phyloP scores from a whole-genome alignment of 2,888 invertebrate genomes.

The Thelaira solivaga region DNA sequence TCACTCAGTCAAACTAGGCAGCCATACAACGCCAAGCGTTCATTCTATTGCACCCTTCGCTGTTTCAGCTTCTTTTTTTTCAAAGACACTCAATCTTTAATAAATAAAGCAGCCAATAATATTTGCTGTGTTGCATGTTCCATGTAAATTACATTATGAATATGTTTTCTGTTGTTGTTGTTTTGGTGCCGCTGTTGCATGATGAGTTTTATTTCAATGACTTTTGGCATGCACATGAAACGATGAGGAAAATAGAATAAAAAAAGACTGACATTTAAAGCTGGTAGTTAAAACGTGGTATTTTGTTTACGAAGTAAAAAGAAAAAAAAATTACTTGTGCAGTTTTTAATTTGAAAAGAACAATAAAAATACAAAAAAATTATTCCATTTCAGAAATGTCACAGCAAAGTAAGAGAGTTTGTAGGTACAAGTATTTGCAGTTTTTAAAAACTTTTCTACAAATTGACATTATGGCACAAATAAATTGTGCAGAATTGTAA shows the following conservation, averaged over 20 bases:
- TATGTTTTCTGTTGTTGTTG: constrained; percentile 9
- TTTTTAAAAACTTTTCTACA: not conserved
- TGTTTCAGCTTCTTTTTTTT: not conserved
- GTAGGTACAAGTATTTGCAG: not conserved
- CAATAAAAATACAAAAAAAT: not conserved
- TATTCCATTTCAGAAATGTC: constrained; percentile 13
- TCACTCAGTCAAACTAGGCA: constrained; percentile 7
- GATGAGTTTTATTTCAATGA: constrained; percentile 17
- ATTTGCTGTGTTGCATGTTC: constrained; percentile 46
- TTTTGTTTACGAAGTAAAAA: not conserved
- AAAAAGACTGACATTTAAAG: constrained; percentile 7
- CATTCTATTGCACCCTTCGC: not conserved
- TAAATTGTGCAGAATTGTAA: too few species aligned
- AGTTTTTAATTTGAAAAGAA: constrained; percentile 25
- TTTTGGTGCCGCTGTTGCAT: constrained; percentile 6
- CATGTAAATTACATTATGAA: constrained; percentile 55
- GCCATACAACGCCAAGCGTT: too few species aligned
- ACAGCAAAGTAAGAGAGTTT: not conserved
- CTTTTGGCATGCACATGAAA: constrained; percentile 28
- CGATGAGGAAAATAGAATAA: not conserved
- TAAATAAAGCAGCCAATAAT: not conserved
- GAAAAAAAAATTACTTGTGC: not conserved
- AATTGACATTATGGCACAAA: constrained; percentile 14
- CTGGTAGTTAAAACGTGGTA: not conserved
- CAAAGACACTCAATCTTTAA: constrained; percentile 1